A percentile compares a stretch with the other conserved stretches of the same genome.
These are phyloP conservation scores for Alfaro cultratus DNA, from an alignment of 2,797 vertebrate genomes.

Conservation along the genomic window DNA sequence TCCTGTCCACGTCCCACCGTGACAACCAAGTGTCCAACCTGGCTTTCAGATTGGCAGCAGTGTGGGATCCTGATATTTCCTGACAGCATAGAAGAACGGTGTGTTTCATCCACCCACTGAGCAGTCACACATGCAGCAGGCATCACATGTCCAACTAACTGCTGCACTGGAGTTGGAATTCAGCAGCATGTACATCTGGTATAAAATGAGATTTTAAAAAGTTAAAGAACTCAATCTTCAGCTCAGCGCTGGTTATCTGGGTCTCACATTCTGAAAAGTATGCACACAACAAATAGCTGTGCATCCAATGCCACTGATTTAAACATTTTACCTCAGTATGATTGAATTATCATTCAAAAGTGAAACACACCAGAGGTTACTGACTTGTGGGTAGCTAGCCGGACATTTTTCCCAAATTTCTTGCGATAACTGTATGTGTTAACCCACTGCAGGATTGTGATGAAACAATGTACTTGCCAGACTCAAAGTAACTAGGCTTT, in stretches of 20 bases:
- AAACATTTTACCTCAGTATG: background rate
- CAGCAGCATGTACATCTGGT: background rate
- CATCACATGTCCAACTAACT: conserved; percentile 5
- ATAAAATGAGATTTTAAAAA: background rate
- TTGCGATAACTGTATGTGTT: too few relatives aligned
- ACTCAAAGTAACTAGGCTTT: too few relatives aligned
- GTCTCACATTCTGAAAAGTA: background rate
- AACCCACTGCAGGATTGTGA: too few relatives aligned
- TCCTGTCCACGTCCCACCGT: background rate
- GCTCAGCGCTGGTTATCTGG: background rate
- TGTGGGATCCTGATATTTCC: background rate
- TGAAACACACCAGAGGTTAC: background rate
- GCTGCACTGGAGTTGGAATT: background rate
- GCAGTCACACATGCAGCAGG: conserved; percentile 3
- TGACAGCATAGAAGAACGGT: background rate
- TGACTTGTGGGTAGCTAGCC: background rate
- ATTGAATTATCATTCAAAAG: too few relatives aligned
- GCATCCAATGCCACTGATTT: background rate
- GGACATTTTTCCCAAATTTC: background rate
- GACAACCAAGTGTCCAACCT: background rate
- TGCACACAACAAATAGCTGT: background rate
- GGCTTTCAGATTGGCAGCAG: background rate
- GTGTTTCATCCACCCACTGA: background rate
- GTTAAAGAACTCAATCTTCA: background rate
- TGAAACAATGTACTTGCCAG: too few relatives aligned